Evolutionary conservation across 2,113 vertebrate genomes (phyloP), one percentile per base, ranked within the genome.

Genomic region (Boleophthalmus pectinirostris): DNA sequence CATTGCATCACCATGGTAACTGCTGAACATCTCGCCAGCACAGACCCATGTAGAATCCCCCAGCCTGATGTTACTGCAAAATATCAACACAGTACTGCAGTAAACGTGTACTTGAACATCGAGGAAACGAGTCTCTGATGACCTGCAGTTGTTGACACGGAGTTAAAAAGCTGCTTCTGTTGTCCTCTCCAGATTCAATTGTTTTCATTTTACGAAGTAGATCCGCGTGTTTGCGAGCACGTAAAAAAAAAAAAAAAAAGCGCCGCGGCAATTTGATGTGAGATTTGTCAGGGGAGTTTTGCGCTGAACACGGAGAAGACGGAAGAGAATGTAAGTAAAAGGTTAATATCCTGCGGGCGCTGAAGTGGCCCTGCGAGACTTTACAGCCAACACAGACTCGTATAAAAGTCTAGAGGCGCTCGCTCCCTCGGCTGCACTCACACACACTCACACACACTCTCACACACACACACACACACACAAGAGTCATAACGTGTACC

Each of bases 401-500:
- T 70, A 60, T 8, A 69, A 81, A 49, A 68, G 73, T 72, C 63
- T 68, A 51, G 68, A 15, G 69, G 58, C 43, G 81, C 56, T 66
- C 69, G 12, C 3, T 66, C 70, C 73, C 70, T 54, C 73, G 54
- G 49, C 49, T n/a, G 49, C 49, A 18, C 49, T 53, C 49, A 66
- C 58, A 35, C 21, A 74, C 61, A 54, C 49, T n/a, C n/a, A n/a
- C n/a, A n/a, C n/a, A n/a, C n/a, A n/a, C n/a, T n/a, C n/a, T n/a
- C 49, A 18, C 49, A n/a, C 49, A 66, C 58, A 35, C 49, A 18
- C 49, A n/a, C 49, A 66, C 58, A 35, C 21, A 74, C 61, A 54
- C 49, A 81, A 57, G 78, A 84, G 84, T 77, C 73, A 75, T 24
- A 10, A 9, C 24, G 54, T 57, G 54, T 24, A 74, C 78, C 83